Evolutionary conservation across 1,140 invertebrate species (phyloP).

Genomic region (Diabrotica virgifera): DNA sequence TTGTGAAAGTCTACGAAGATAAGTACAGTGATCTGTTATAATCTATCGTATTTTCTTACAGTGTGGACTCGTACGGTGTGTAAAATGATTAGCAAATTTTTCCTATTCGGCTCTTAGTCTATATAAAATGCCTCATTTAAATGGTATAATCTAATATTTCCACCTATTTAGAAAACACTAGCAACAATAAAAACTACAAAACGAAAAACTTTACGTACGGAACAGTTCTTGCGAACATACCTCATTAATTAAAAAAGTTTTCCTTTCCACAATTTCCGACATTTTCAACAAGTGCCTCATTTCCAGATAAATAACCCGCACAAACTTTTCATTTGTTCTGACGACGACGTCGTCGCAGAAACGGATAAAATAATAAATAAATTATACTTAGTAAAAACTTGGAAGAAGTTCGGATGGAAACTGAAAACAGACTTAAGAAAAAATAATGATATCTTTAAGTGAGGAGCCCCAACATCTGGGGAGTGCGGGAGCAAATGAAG

Average conservation of each 20-base stretch:
- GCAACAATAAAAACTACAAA: no score
- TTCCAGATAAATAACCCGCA: slow-evolving; percentile 4
- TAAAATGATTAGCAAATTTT: no score
- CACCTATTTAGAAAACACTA: no score
- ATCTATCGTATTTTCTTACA: no score
- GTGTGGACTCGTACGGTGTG: no score
- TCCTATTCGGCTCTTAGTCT: no score
- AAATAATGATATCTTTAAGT: slow-evolving; percentile 21
- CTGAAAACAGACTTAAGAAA: slow-evolving; percentile 22
- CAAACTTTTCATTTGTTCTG: slow-evolving; percentile 18
- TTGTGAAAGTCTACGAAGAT: no score
- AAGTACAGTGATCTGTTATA: no score
- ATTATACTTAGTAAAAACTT: slow-evolving; percentile 20
- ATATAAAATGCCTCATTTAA: no score
- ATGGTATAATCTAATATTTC: no score
- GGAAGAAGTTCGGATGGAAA: slow-evolving; percentile 16
- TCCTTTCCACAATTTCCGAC: neutral
- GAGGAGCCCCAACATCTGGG: slow-evolving; percentile 17
- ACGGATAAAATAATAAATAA: slow-evolving; percentile 20
- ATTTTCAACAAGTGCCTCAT: slow-evolving; percentile 13
- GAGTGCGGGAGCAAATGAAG: slow-evolving; percentile 32
- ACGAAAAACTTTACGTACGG: no score
- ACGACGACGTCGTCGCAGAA: slow-evolving; percentile 6
- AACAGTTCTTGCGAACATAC: neutral
- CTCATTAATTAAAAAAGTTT: slow-evolving; percentile 3